Conservation (phyloP, 2,113 vertebrate species). For the Myotis davidii region DNA sequence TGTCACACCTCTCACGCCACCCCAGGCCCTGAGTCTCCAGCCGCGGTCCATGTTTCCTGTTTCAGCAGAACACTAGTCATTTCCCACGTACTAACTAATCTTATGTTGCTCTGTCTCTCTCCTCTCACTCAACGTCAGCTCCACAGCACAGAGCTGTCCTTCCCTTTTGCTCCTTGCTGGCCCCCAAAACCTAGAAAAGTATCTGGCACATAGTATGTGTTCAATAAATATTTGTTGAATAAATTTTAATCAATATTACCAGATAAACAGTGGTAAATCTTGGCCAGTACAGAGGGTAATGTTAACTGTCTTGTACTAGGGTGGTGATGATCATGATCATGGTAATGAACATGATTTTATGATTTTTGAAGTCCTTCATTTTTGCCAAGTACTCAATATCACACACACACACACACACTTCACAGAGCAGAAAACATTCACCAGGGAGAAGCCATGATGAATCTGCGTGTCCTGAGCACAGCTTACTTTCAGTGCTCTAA, state of each 20-base stretch:
- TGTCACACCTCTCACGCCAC: rapidly evolving
- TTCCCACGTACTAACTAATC: rapidly evolving
- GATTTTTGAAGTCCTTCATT: background rate
- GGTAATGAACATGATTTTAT: background rate
- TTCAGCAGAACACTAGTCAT: background rate
- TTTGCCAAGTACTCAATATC: background rate
- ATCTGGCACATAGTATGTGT: background rate
- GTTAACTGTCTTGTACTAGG: background rate
- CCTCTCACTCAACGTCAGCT: background rate
- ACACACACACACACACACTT: background rate
- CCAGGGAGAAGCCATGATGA: background rate
- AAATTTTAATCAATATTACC: background rate
- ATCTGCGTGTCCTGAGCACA: background rate
- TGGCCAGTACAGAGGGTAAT: background rate
- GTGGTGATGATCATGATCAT: background rate
- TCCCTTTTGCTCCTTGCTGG: background rate
- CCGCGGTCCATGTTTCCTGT: too few relatives aligned
- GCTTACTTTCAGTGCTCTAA: background rate
- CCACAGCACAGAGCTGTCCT: background rate
- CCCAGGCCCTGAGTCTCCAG: background rate
- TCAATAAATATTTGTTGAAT: background rate
- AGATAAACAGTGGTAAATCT: background rate
- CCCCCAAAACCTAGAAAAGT: background rate
- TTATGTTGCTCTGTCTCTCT: background rate
- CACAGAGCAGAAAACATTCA: background rate